Conservation (phyloP, 2,113 vertebrate genomes). For the Polyodon spathula region DNA sequence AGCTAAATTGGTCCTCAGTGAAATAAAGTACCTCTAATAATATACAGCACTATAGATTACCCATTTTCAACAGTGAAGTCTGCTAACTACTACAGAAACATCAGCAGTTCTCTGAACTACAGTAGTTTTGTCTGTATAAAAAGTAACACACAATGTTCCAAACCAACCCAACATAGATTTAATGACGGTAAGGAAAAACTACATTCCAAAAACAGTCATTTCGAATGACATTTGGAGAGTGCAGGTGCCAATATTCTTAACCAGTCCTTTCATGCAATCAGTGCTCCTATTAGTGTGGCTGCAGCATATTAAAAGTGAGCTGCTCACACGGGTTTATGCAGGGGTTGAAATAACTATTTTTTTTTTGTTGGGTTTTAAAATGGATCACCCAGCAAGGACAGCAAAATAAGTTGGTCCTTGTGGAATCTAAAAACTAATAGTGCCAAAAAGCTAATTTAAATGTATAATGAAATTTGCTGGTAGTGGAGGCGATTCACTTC, state of each 20-base stretch:
- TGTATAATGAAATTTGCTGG: too few species aligned
- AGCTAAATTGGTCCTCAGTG: conserved; percentile 46
- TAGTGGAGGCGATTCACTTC: too few species aligned
- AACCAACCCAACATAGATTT: conserved; percentile 23
- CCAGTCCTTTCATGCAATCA: conserved; percentile 4
- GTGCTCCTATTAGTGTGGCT: conserved; percentile 1
- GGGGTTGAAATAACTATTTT: too few species aligned
- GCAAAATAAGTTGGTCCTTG: too few species aligned
- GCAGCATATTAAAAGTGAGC: neutral
- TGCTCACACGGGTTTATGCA: conserved; percentile 2
- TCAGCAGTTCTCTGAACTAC: conserved; percentile 15
- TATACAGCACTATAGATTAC: neutral
- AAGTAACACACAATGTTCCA: conserved; percentile 26
- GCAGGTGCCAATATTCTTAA: conserved; percentile 16
- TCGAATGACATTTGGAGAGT: conserved; percentile 9
- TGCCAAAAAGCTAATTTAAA: too few species aligned
- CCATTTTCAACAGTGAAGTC: conserved; percentile 23
- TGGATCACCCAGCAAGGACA: too few species aligned
- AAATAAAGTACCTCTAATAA: conserved; percentile 28
- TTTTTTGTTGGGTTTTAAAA: too few species aligned
- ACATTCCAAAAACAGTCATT: conserved; percentile 18
- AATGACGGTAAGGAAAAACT: conserved; percentile 3
- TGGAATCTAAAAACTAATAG: too few species aligned
- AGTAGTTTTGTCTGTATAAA: conserved; percentile 25
- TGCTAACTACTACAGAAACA: conserved; percentile 29